phyloP scores from a whole-genome alignment of 2,888 invertebrate species.

The Cephonodes hylas region DNA sequence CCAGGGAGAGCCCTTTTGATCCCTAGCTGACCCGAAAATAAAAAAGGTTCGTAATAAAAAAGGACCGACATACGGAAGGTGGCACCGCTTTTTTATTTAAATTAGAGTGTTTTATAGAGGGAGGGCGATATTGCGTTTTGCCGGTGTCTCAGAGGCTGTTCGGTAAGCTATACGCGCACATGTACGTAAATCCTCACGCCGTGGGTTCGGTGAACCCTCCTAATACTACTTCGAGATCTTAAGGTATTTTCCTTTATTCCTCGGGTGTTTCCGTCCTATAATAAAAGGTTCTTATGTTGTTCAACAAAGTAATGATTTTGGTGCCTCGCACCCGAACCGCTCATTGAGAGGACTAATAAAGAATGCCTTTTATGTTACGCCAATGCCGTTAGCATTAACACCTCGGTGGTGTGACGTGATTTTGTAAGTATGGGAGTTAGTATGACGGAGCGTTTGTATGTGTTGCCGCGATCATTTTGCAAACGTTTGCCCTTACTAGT shows the following conservation, averaged over 20 bases:
- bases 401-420: conserved; percentile 14
- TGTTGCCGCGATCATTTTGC: neutral
- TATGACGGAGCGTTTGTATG: neutral
- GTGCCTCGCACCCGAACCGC: conserved; percentile 22
- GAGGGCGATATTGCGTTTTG: conserved; percentile 79
- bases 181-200: conserved; percentile 56
- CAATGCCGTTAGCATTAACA: conserved; percentile 23
- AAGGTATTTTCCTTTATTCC: conserved; percentile 52
- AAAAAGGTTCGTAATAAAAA: conserved; percentile 80
- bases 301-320: conserved; percentile 35
- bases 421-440: neutral
- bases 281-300: conserved; percentile 34
- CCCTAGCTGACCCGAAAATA: conserved; percentile 81
- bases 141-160: conserved; percentile 71
- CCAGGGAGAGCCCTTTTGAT: conserved; percentile 78
- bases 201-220: conserved; percentile 57
- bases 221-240: conserved; percentile 57
- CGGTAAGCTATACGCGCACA: conserved; percentile 58
- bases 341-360: conserved; percentile 24
- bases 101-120: conserved; percentile 81
- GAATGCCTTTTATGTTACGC: conserved; percentile 20
- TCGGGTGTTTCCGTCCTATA: conserved; percentile 40
- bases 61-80: conserved; percentile 81
- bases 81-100: conserved; percentile 82
- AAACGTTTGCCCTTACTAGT: neutral